Evolutionary conservation across 2,797 vertebrate genomes (phyloP), one percentile per base, ranked within the genome.

Genomic region (Labroides dimidiatus): DNA sequence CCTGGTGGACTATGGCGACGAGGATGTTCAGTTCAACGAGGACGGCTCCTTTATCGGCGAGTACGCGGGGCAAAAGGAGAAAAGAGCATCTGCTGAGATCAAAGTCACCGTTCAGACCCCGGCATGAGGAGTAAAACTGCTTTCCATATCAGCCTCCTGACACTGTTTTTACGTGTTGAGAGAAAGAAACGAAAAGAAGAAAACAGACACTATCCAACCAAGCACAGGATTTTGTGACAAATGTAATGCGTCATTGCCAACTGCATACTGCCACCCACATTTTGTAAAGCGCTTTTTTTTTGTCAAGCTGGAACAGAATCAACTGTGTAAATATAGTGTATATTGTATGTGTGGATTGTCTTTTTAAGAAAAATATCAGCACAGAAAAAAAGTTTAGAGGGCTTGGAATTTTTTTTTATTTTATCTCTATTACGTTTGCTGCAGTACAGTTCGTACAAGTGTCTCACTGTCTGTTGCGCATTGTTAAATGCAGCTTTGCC

Each of bases 31-130:
- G 77, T 99, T 99, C 94, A 98, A 95, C 43, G 98, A 99, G 92
- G 98, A 99, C 10, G 98, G 98, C 63, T 99, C 97, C 15, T 99
- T 99, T 77, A 99, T 99, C 64, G 98, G 98, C 10, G 96, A 97
- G 87, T 99, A 99, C 4, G 91, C 95, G 0, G 96, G 95, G 54
- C 94, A 94, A 57, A 98, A 97, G 89, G 93, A 93, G 76, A 96
- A 97, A 80, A 96, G 96, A 88, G 94, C 74, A 69, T 95, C 96
- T 2, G 87, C 92, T 24, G 97, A 98, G 90, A 95, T 96, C 85
- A 95, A 94, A 90, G 91, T 84, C 78, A 80, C 82, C 58, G 67
- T 61, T 84, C 92, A 94, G 81, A 91, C 85, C 77, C 86, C 91
- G 12, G 93, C 93, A 2, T 95, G 91, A 95, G 84, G 77, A 65